phyloP scores from a whole-genome alignment of 1,140 invertebrate genomes.

The Pissodes strobi region DNA sequence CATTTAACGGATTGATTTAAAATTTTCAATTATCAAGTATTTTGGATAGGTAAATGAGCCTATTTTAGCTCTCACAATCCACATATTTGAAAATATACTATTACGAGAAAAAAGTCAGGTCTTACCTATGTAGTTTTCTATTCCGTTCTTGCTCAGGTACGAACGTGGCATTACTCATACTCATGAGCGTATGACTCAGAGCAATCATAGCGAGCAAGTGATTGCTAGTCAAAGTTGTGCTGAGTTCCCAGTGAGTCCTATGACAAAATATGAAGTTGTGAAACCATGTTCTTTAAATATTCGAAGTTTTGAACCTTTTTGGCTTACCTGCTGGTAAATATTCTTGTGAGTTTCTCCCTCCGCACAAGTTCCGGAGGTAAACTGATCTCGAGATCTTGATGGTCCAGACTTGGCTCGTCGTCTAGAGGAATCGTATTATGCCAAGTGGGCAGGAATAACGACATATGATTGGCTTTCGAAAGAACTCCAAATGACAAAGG shows the following conservation, averaged over 20 bases:
- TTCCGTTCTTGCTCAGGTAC: conserved; percentile 81
- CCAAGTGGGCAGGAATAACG: conserved; percentile 88
- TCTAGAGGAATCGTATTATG: conserved; percentile 63
- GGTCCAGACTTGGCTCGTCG: conserved; percentile 57
- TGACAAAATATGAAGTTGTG: no score
- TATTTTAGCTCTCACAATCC: no score
- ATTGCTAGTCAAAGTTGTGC: conserved; percentile 91
- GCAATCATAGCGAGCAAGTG: conserved; percentile 94
- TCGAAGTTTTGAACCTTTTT: no score
- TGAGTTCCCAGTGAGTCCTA: conserved; percentile 90
- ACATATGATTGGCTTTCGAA: conserved; percentile 93
- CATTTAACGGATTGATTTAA: no score
- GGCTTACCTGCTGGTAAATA: conserved; percentile 69
- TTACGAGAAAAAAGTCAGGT: no score
- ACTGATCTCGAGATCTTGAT: conserved; percentile 61
- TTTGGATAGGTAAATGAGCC: no score
- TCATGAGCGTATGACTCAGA: conserved; percentile 96
- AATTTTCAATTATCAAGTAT: no score
- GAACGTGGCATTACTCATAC: conserved; percentile 95
- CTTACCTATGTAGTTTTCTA: conserved; percentile 74
- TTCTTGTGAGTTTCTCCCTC: conserved; percentile 74
- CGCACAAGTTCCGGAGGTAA: conserved; percentile 75
- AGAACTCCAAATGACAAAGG: conserved; percentile 98
- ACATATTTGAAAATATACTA: background rate
- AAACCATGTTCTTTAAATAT: no score